Evolutionary conservation across 2,113 vertebrate genomes (phyloP), one percentile per base, ranked within the genome.

Genomic region (Oreotrochilus melanogaster): DNA sequence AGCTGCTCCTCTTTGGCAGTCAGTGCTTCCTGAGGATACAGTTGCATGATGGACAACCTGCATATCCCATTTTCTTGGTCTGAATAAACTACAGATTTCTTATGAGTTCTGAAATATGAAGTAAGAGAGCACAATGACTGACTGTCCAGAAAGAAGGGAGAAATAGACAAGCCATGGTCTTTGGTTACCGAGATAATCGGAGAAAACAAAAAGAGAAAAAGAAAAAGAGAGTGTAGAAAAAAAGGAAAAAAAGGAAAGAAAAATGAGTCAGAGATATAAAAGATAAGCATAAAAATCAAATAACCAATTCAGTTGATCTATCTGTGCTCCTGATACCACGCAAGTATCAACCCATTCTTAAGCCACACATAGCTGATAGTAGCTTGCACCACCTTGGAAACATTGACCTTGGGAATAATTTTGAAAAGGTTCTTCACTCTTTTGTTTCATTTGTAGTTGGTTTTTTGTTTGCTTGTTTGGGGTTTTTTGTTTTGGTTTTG

Each of bases 161-260:
- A 61, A 67, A 57, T 11, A 82, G 30, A 64, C 81, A 19, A 76
- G 18, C 17, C 53, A 11, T 16, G 19, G 15, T 37, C 18, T 35
- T 78, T 61, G 45, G 51, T 51, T 57, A 35, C 35, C 14, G 35
- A 7, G 6, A 24, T n/a, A 60, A 91, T 73, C 23, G 61, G 25
- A 78, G 21, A 0, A 2, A n/a, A 24, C 35, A 39, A 48, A 13
- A 11, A 33, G 2, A 24, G 2, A 11, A 10, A 19, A 30, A 7
- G 2, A 39, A 21, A 25, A 7, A 31, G 5, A 27, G 7, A 54
- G 15, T 17, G 10, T 39, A n/a, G 15, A 5, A 3, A 5, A 56
- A 30, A 24, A 33, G 57, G n/a, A 64, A 39, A 51, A 57, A 18
- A 19, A 37, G 7, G 14, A 10, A 22, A 57, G 31, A 67, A 48